Conservation (phyloP, 2,797 vertebrate species). For the Rhinatrema bivittatum region DNA sequence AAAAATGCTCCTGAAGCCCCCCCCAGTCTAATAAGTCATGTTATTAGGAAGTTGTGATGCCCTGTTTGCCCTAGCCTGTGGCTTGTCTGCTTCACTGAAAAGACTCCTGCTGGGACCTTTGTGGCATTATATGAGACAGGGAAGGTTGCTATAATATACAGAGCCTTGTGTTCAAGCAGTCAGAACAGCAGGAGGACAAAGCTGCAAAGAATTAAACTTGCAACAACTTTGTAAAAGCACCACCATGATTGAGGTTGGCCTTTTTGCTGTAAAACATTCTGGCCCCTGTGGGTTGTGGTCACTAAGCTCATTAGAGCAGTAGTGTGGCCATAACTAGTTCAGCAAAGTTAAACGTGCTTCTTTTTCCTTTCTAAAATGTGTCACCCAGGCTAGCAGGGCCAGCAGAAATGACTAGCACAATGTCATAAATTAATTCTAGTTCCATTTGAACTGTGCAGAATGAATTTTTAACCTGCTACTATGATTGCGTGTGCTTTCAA, state of each 20-base stretch:
- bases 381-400: constrained; percentile 24
- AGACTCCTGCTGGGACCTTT: constrained; percentile 36
- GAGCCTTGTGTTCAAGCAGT: constrained; percentile 33
- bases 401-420: constrained; percentile 29
- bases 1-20: too few species aligned
- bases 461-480: too few species aligned
- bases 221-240: constrained; percentile 52
- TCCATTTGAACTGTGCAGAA: too few species aligned
- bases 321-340: constrained; percentile 50
- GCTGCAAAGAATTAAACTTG: constrained; percentile 55
- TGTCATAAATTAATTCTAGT: too few species aligned
- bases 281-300: constrained; percentile 54
- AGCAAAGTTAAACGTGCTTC: constrained; percentile 56
- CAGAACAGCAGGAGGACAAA: constrained; percentile 48
- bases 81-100: constrained; percentile 41
- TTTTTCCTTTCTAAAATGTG: constrained; percentile 55
- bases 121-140: constrained; percentile 32
- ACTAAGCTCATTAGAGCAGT: constrained; percentile 54
- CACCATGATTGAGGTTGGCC: constrained; percentile 47
- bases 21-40: constrained; percentile 33
- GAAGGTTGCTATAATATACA: constrained; percentile 37
- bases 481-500: too few species aligned
- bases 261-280: constrained; percentile 55
- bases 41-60: constrained; percentile 45
- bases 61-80: constrained; percentile 48